Percentiles rank a stretch among this genome's conserved stretches.
phyloP scores from a whole-genome alignment of 2,797 vertebrate species.

The Acomys russatus region DNA sequence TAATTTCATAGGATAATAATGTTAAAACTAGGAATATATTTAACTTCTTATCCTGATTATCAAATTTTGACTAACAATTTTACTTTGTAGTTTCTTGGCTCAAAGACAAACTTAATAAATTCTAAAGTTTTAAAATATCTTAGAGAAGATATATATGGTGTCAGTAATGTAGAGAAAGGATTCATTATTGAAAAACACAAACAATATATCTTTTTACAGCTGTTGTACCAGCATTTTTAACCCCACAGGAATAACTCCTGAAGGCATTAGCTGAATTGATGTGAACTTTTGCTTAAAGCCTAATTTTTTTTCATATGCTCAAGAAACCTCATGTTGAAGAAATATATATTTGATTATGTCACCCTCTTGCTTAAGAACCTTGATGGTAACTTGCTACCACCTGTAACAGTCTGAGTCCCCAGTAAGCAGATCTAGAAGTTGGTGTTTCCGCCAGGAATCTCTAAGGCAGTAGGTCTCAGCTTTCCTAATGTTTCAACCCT shows the following conservation, averaged over 20 bases:
- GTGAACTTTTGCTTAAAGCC: constrained; percentile 62
- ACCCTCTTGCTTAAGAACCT: neutral
- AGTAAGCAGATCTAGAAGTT: neutral
- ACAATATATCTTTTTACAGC: constrained; percentile 62
- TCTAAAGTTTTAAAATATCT: constrained; percentile 48
- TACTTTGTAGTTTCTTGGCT: constrained; percentile 40
- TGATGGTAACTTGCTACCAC: neutral
- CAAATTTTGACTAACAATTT: constrained; percentile 26
- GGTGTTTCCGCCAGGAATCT: neutral
- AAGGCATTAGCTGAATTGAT: constrained; percentile 73
- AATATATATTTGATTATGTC: constrained; percentile 34
- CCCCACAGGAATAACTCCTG: constrained; percentile 59
- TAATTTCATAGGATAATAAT: neutral
- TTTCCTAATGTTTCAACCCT: too few relatives aligned
- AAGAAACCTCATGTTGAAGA: constrained; percentile 48
- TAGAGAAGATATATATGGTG: constrained; percentile 54
- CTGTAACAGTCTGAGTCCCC: neutral
- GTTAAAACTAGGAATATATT: constrained; percentile 15
- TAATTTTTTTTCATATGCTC: constrained; percentile 65
- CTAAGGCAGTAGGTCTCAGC: neutral
- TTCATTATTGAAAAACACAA: constrained; percentile 61
- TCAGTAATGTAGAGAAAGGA: constrained; percentile 79
- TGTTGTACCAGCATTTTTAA: constrained; percentile 61
- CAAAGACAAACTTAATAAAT: constrained; percentile 65
- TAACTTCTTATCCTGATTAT: constrained; percentile 55